Percentiles rank a stretch among this genome's conserved stretches.
phyloP scores from a whole-genome alignment of 1,140 invertebrate species.

The Drosophila sturtevanti region DNA sequence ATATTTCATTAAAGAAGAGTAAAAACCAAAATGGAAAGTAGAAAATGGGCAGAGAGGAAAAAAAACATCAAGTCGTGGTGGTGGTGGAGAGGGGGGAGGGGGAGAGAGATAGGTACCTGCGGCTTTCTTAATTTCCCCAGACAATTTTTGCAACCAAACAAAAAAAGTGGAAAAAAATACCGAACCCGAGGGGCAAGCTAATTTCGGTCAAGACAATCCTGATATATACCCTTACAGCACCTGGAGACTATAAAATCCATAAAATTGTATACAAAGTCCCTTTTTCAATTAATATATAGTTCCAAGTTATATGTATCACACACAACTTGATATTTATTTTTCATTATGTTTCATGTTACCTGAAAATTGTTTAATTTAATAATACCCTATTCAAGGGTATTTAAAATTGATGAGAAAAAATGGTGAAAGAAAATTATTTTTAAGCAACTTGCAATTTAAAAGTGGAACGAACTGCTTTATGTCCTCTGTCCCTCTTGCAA shows the following conservation, averaged over 20 bases:
- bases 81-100: background rate
- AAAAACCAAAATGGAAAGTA: constrained; percentile 42
- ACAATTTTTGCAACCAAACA: constrained; percentile 63
- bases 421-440: background rate
- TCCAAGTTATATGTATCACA: too few relatives aligned
- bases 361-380: too few relatives aligned
- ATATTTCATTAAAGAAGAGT: constrained; percentile 61
- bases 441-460: constrained; percentile 23
- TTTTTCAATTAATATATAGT: too few relatives aligned
- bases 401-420: background rate
- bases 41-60: background rate
- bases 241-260: background rate
- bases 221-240: background rate
- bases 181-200: background rate
- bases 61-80: too few relatives aligned
- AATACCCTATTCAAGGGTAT: background rate
- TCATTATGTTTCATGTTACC: too few relatives aligned
- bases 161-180: background rate
- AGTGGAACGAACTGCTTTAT: constrained; percentile 23
- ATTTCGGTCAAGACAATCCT: background rate
- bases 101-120: constrained; percentile 47
- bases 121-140: constrained; percentile 76
- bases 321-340: too few relatives aligned
- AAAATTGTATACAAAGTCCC: too few relatives aligned
- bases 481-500: background rate